These are phyloP conservation scores for Bombus vancouverensis DNA, from an alignment of 1,140 invertebrate species.

Conservation along the genomic window DNA sequence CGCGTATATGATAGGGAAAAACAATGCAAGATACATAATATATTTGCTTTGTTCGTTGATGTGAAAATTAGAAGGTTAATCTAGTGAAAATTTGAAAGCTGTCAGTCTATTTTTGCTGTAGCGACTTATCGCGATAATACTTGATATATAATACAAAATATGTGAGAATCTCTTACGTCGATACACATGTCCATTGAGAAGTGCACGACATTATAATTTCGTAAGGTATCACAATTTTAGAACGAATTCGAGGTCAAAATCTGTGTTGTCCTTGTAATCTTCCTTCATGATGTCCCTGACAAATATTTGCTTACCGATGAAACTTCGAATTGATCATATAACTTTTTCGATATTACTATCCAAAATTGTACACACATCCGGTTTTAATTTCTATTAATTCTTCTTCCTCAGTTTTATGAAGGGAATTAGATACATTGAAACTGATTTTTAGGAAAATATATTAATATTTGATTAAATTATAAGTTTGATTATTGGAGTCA, in stretches of 20 bases:
- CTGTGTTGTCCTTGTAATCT: constrained; percentile 55
- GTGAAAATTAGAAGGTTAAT: not conserved
- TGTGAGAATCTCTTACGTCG: constrained; percentile 6
- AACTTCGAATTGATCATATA: not conserved
- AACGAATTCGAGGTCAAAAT: constrained; percentile 69
- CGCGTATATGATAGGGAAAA: not conserved
- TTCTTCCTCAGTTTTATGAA: not conserved
- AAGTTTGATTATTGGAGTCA: not conserved
- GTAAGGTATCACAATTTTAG: constrained; percentile 68
- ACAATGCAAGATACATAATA: not conserved
- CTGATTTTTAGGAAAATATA: not conserved
- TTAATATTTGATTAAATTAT: not conserved
- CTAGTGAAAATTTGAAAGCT: not conserved
- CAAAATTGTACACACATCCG: not conserved
- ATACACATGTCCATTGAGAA: constrained; percentile 41
- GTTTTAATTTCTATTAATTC: not conserved
- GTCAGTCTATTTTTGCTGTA: not conserved
- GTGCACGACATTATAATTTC: constrained; percentile 46
- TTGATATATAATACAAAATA: not conserved
- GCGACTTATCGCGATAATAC: not conserved
- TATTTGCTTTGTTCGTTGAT: constrained; percentile 5
- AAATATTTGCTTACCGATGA: constrained; percentile 39
- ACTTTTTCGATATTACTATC: not conserved
- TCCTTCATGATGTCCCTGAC: constrained; percentile 25
- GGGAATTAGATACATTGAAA: not conserved